These are phyloP conservation scores for Ectobius pallidus DNA, from an alignment of 2,888 invertebrate genomes.

Conservation along the genomic window DNA sequence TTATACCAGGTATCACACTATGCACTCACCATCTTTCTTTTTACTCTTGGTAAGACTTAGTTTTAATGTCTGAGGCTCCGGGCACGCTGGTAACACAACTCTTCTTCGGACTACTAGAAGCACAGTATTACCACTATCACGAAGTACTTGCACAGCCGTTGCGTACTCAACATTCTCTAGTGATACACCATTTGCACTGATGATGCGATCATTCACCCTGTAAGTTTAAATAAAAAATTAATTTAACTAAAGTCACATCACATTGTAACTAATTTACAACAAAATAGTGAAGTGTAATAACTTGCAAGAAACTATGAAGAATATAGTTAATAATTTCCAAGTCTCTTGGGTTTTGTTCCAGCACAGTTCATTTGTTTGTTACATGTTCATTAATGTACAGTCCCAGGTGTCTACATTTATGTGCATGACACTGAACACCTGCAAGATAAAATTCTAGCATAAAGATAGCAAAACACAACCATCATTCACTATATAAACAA, in stretches of 20 bases:
- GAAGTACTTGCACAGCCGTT: constrained; percentile 87
- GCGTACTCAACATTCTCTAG: constrained; percentile 97
- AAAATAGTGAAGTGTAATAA: neutral
- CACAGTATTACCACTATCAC: constrained; percentile 90
- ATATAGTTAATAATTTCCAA: no score
- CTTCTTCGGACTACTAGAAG: constrained; percentile 87
- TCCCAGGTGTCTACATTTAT: no score
- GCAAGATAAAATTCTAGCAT: no score
- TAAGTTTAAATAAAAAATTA: constrained; percentile 43
- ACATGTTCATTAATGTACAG: no score
- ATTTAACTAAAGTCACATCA: neutral
- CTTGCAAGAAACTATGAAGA: no score
- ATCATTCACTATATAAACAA: no score
- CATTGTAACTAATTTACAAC: neutral
- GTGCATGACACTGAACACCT: no score
- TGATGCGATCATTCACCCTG: constrained; percentile 97
- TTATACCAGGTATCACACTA: no score
- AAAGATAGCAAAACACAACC: no score
- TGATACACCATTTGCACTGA: constrained; percentile 94
- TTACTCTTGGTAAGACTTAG: constrained; percentile 89
- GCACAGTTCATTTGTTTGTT: no score
- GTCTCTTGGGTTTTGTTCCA: no score
- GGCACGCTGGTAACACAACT: constrained; percentile 59
- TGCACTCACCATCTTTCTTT: constrained; percentile 89
- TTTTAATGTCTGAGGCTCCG: constrained; percentile 69